phyloP scores from a whole-genome alignment of 1,140 invertebrate genomes.

The Tetragonula clypearis region DNA sequence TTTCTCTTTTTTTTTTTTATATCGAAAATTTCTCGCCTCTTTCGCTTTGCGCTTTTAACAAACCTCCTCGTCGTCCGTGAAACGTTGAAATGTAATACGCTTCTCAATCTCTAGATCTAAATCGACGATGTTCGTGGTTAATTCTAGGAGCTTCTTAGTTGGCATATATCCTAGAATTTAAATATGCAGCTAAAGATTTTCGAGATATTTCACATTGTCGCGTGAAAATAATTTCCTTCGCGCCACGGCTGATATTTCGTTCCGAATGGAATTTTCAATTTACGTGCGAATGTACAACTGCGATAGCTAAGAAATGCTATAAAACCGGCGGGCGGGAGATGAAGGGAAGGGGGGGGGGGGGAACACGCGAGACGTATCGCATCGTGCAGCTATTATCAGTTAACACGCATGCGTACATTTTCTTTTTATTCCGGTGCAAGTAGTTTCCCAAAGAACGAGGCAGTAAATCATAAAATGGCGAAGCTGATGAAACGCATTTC shows the following conservation, averaged over 20 bases:
- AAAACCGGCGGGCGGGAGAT: neutral
- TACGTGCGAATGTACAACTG: neutral
- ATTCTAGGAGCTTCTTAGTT: no score
- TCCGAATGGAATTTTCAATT: neutral
- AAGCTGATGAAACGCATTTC: conserved; percentile 64
- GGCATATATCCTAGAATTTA: no score
- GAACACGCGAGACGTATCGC: neutral
- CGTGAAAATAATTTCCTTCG: neutral
- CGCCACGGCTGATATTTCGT: neutral
- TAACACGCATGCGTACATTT: conserved; percentile 12
- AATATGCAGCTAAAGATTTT: no score
- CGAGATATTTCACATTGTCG: neutral
- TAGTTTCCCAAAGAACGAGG: conserved; percentile 37
- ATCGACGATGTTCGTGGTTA: no score
- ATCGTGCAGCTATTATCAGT: neutral
- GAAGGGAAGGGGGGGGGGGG: no score
- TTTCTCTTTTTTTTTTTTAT: neutral
- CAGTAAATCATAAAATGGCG: conserved; percentile 61
- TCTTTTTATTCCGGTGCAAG: conserved; percentile 32
- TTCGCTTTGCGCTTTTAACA: no score
- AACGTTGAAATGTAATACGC: no score
- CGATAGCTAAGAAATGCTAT: neutral
- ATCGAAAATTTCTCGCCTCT: neutral
- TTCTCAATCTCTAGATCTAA: no score
- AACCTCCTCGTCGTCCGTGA: no score